Percentiles rank a stretch among this genome's conserved stretches.
Conservation (phyloP, 2,113 vertebrate genomes). For the Eudyptes chrysolophus region DNA sequence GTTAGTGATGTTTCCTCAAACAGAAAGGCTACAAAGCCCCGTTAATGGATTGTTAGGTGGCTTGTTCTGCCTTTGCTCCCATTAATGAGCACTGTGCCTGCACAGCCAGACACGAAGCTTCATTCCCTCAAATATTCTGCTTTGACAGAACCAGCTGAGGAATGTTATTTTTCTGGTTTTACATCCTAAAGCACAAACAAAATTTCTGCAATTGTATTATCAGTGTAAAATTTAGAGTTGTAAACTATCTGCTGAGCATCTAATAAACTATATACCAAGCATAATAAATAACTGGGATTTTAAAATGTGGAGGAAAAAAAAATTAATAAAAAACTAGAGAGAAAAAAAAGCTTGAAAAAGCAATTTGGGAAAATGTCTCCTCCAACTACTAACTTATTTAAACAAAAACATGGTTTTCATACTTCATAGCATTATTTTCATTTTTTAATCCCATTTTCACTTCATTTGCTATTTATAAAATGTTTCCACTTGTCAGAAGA, state of each 20-base stretch:
- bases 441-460: neutral
- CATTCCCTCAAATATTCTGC: neutral
- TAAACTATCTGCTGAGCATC: neutral
- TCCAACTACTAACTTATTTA: neutral
- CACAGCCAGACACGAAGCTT: neutral
- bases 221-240: neutral
- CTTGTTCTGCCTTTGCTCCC: neutral
- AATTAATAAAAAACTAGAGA: neutral
- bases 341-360: neutral
- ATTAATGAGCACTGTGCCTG: neutral
- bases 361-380: neutral
- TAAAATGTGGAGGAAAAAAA: neutral
- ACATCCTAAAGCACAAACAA: neutral
- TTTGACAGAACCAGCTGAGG: neutral
- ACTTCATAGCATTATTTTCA: neutral
- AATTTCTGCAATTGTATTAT: neutral
- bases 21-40: neutral
- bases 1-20: neutral
- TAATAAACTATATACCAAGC: neutral
- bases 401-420: neutral
- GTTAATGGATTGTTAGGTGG: neutral
- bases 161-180: neutral
- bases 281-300: neutral
- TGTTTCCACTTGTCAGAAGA: neutral
- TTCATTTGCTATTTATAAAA: neutral